Evolutionary conservation across 2,888 invertebrate genomes (phyloP), one percentile per base, ranked within the genome.

Genomic region (Drosophila paucipuncta): DNA sequence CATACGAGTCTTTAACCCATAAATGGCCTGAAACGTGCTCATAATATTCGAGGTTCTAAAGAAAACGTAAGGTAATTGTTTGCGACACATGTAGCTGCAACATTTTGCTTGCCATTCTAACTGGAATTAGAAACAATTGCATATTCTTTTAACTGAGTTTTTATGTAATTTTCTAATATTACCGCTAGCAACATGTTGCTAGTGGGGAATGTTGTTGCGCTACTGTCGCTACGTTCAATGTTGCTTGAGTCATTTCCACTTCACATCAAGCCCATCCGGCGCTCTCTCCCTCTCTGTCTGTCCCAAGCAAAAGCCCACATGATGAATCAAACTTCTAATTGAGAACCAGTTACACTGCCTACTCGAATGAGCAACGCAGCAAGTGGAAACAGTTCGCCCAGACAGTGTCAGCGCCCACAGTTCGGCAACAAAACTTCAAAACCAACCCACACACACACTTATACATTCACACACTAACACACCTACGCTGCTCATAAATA

Each of bases 221-320:
- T 13, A 18, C 31, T 55, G 64, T 31, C 28, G 41, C 57, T 59
- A 13, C 28, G 31, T n/a, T 30, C 22, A 43, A 2, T 69, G 68
- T 39, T 54, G 58, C 47, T 39, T 35, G 31, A 50, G 35, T 39
- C 47, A 41, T n/a, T 55, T 58, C 52, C 68, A 75, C 76, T 74
- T 57, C 22, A 39, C 37, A 47, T 61, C 89, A 82, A 86, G 87
- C 85, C 87, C 89, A 89, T 89, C 84, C 89, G 84, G 81, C 73
- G 66, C 35, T 55, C 64, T 58, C 60, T 65, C 59, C 35, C 67
- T 66, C 30, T 37, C 43, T 13, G 22, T 28, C 43, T 39, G 10
- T 49, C 53, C 13, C 11, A 25, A 30, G 61, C 52, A 75, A 89
- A 85, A 84, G 53, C 90, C 84, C 85, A 89, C 90, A 85, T 87